Percentiles rank a stretch among this genome's conserved stretches.
phyloP scores from a whole-genome alignment of 2,888 invertebrate genomes.

The Sussaba pulchella region DNA sequence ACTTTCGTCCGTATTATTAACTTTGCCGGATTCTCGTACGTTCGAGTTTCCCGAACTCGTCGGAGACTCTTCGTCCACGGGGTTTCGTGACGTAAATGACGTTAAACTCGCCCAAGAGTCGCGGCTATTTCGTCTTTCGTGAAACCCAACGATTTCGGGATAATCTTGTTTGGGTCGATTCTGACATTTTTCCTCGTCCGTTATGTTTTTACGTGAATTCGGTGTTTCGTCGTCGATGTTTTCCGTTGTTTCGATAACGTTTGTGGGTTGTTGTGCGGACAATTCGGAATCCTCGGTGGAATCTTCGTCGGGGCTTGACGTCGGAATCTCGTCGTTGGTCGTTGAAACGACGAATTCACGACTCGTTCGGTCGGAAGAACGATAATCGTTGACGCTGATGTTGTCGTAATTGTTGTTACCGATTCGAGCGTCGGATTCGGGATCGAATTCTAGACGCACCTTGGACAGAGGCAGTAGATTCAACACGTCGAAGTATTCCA shows the following conservation, averaged over 20 bases:
- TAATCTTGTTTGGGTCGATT: constrained; percentile 57
- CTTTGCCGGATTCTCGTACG: background rate
- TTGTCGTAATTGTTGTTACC: constrained; percentile 31
- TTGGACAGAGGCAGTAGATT: constrained; percentile 82
- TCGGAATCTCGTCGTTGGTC: constrained; percentile 32
- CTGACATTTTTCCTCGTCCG: constrained; percentile 76
- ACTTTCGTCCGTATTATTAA: constrained; percentile 27
- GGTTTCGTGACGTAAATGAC: constrained; percentile 25
- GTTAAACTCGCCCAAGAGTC: constrained; percentile 47
- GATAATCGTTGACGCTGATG: constrained; percentile 29
- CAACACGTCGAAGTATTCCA: constrained; percentile 82
- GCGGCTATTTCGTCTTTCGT: constrained; percentile 46
- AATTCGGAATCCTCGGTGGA: constrained; percentile 57
- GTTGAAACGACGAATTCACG: constrained; percentile 35
- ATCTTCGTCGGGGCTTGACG: constrained; percentile 57
- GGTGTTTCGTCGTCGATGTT: constrained; percentile 28
- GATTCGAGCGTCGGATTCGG: constrained; percentile 73
- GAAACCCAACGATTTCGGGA: constrained; percentile 60
- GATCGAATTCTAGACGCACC: constrained; percentile 79
- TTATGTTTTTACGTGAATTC: constrained; percentile 60
- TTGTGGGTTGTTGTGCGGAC: constrained; percentile 1
- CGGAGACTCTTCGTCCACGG: constrained; percentile 24
- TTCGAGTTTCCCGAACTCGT: constrained; percentile 6
- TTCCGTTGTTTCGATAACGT: constrained; percentile 22
- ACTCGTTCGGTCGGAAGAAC: constrained; percentile 28